phyloP scores from a whole-genome alignment of 2,888 invertebrate genomes.

The Apodemia zela region DNA sequence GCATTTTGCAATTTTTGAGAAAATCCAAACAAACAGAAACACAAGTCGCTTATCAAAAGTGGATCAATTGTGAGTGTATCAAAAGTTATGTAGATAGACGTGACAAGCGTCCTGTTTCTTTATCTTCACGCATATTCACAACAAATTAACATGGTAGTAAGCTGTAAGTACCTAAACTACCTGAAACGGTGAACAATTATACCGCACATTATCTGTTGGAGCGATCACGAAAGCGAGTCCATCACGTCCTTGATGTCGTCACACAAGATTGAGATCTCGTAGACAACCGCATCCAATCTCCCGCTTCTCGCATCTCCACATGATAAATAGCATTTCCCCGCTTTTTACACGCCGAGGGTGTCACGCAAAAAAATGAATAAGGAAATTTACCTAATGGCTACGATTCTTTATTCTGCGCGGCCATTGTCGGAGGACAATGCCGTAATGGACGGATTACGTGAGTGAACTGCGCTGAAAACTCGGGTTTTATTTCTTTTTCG shows the following conservation, averaged over 20 bases:
- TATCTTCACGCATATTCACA: no score
- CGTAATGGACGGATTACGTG: conserved; percentile 78
- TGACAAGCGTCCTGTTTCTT: no score
- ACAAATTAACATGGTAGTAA: no score
- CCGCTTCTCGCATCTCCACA: conserved; percentile 42
- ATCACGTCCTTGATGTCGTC: conserved; percentile 36
- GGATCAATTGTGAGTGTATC: no score
- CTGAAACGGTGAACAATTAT: conserved; percentile 3
- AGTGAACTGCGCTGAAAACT: conserved; percentile 53
- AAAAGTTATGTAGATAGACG: no score
- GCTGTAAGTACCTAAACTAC: background rate
- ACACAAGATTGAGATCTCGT: conserved; percentile 66
- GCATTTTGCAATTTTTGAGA: no score
- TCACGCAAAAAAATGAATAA: conserved; percentile 78
- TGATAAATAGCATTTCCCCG: conserved; percentile 69
- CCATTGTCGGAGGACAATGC: conserved; percentile 77
- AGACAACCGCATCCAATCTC: conserved; percentile 28
- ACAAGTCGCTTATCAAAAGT: no score
- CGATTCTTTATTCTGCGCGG: conserved; percentile 75
- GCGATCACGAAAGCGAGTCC: conserved; percentile 2
- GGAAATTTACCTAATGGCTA: conserved; percentile 79
- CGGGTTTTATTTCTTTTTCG: conserved; percentile 45
- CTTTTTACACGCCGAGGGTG: conserved; percentile 69
- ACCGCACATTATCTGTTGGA: background rate
- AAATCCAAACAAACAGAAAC: no score